phyloP scores from a whole-genome alignment of 2,888 invertebrate species.

The Ligdia adustata region DNA sequence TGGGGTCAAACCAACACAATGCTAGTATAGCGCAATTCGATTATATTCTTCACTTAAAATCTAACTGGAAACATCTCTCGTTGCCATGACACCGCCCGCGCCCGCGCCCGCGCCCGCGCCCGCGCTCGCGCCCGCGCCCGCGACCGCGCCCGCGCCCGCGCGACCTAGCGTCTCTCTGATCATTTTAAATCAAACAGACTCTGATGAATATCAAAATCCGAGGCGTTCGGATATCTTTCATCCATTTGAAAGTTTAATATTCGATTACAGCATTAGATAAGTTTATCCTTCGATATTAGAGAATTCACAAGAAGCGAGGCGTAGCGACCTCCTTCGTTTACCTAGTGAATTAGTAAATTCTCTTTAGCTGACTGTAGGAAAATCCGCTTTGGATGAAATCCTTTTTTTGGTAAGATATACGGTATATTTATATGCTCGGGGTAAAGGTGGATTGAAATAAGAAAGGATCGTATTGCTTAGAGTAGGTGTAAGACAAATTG shows the following conservation, averaged over 20 bases:
- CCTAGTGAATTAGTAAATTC: slow-evolving; percentile 19
- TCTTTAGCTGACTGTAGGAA: slow-evolving; percentile 10
- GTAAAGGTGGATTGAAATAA: too few relatives aligned
- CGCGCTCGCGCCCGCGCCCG: too few relatives aligned
- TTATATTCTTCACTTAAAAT: too few relatives aligned
- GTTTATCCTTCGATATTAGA: slow-evolving; percentile 6
- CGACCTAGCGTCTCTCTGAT: background rate
- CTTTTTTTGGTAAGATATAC: slow-evolving; percentile 1
- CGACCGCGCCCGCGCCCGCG: background rate
- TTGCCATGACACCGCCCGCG: too few relatives aligned
- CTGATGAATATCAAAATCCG: slow-evolving; percentile 4
- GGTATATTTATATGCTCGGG: too few relatives aligned
- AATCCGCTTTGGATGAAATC: slow-evolving; percentile 7
- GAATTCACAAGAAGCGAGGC: slow-evolving; percentile 2
- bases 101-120: too few relatives aligned
- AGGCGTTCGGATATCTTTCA: slow-evolving; percentile 8
- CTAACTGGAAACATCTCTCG: too few relatives aligned
- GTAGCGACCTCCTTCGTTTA: slow-evolving; percentile 9
- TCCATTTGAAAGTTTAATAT: slow-evolving; percentile 15
- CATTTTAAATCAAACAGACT: slow-evolving; percentile 5
- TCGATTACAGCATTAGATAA: slow-evolving; percentile 16
- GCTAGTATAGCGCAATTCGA: too few relatives aligned
- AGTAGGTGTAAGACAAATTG: too few relatives aligned
- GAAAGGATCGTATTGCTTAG: too few relatives aligned
- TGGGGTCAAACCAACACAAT: too few relatives aligned